A percentile compares a stretch with the other conserved stretches of the same genome.
phyloP scores from a whole-genome alignment of 2,888 invertebrate genomes.

The Lasioglossum leucozonium region DNA sequence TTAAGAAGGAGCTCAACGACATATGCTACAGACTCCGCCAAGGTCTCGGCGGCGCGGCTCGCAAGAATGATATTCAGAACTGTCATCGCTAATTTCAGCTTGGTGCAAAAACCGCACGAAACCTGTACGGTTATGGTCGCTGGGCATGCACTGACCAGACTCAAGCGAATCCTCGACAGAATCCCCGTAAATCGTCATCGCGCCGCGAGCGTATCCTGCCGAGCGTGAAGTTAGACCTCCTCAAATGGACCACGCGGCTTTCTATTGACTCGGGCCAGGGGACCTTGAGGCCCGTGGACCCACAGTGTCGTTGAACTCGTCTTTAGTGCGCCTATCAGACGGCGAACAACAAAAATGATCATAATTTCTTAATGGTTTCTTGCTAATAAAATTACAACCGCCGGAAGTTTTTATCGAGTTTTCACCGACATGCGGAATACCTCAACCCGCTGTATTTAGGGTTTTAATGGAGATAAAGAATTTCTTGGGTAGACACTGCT shows the following conservation, averaged over 20 bases:
- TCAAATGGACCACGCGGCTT: background rate
- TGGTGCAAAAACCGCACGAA: slow-evolving; percentile 11
- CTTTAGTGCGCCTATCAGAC: background rate
- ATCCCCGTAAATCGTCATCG: background rate
- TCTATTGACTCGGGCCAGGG: background rate
- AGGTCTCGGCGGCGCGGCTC: background rate
- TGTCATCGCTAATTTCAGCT: slow-evolving; percentile 12
- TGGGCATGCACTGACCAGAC: slow-evolving; percentile 19
- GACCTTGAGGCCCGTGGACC: slow-evolving; percentile 13
- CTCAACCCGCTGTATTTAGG: background rate
- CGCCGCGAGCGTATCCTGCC: background rate
- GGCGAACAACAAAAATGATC: background rate
- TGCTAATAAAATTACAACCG: background rate
- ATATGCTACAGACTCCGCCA: background rate
- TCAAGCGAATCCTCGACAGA: background rate
- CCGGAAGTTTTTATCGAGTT: background rate
- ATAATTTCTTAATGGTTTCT: background rate
- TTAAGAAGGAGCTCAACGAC: slow-evolving; percentile 19
- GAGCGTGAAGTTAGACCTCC: background rate
- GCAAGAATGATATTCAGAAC: background rate
- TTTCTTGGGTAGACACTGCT: background rate
- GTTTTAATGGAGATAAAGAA: background rate
- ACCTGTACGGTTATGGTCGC: background rate
- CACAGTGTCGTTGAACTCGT: background rate
- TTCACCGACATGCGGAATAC: background rate